Conservation (phyloP, 2,113 vertebrate genomes). For the Phoxinus phoxinus region DNA sequence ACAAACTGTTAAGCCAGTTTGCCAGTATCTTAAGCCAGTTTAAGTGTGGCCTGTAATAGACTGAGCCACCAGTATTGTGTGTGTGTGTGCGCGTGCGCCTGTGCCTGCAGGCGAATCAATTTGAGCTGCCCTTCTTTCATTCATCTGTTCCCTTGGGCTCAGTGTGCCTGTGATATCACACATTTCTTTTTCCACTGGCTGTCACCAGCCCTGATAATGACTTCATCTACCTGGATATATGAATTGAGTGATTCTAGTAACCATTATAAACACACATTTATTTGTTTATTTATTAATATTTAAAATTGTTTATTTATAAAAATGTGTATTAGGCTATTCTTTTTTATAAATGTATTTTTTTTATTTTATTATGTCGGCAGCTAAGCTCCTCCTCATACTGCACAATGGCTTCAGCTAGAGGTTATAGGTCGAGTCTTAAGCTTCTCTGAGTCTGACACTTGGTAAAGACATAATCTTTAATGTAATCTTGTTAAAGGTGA, state of each 20-base stretch:
- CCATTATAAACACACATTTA: too few relatives aligned
- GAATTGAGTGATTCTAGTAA: background rate
- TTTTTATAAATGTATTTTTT: background rate
- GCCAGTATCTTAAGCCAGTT: slow-evolving; percentile 16
- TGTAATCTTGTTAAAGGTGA: background rate
- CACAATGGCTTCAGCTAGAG: background rate
- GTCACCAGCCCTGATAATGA: background rate
- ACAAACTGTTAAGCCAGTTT: slow-evolving; percentile 19
- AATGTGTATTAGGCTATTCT: background rate
- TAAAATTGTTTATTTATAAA: background rate
- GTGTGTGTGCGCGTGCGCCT: background rate
- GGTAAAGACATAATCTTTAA: slow-evolving; percentile 1
- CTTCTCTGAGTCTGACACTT: background rate
- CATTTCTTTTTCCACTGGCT: slow-evolving; percentile 26
- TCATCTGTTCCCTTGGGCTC: slow-evolving; percentile 9
- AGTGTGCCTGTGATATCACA: background rate
- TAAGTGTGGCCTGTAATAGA: slow-evolving; percentile 6
- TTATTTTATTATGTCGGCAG: background rate
- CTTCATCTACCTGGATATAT: slow-evolving; percentile 9
- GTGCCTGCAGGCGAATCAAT: slow-evolving; percentile 15
- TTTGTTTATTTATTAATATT: background rate
- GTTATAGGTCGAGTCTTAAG: slow-evolving; percentile 17
- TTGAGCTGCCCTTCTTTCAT: slow-evolving; percentile 20
- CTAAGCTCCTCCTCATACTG: background rate
- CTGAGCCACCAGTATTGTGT: background rate